A percentile compares a stretch with the other conserved stretches of the same genome.
Evolutionary conservation across 2,113 vertebrate genomes (phyloP).

Genomic region (Oreotrochilus melanogaster): DNA sequence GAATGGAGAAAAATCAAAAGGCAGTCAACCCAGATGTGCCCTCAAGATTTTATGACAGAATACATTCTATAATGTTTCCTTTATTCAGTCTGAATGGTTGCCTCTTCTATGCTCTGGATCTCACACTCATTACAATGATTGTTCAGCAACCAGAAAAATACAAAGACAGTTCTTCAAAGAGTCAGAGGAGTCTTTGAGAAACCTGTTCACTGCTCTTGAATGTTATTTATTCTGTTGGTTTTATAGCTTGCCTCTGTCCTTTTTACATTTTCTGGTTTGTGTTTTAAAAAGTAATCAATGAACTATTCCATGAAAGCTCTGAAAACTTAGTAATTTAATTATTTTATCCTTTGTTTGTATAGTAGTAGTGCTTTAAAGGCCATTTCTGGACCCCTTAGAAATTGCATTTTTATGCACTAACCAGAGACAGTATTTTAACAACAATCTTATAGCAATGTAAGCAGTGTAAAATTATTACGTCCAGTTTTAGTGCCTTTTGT

Average conservation of each 20-base stretch:
- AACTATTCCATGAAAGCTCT: background rate
- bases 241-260: background rate
- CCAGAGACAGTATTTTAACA: background rate
- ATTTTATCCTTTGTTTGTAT: background rate
- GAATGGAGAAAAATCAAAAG: constrained; percentile 33
- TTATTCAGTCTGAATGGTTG: constrained; percentile 15
- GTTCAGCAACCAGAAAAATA: constrained; percentile 28
- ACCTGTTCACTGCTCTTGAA: background rate
- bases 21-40: constrained; percentile 46
- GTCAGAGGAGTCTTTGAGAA: background rate
- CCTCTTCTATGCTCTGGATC: background rate
- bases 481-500: background rate
- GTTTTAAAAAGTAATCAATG: background rate
- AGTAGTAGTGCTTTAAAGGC: background rate
- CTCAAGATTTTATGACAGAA: constrained; percentile 40
- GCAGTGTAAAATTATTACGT: background rate
- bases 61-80: constrained; percentile 8
- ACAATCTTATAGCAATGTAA: background rate
- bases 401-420: background rate
- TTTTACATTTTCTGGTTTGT: background rate
- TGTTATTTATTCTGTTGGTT: background rate
- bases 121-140: background rate
- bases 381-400: background rate
- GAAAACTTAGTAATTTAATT: background rate
- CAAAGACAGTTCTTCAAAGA: background rate